Conservation (phyloP, 2,888 invertebrate genomes). For the Heliconius erato region DNA sequence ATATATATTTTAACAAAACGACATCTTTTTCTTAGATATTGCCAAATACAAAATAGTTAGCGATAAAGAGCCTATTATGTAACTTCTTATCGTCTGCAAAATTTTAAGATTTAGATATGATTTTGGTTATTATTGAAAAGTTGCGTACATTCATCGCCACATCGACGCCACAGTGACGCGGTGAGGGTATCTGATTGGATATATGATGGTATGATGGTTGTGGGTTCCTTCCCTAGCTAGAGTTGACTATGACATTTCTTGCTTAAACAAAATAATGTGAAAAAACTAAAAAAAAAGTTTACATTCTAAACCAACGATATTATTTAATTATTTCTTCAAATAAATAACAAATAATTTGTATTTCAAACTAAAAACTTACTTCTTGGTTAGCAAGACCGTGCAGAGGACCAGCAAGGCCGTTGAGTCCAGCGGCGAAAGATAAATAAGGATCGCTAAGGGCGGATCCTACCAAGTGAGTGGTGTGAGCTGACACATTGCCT, state of each 20-base stretch:
- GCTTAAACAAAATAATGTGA: no score
- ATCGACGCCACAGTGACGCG: neutral
- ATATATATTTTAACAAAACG: no score
- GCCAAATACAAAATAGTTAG: neutral
- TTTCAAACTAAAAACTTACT: conserved; percentile 57
- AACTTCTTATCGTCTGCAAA: neutral
- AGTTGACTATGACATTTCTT: no score
- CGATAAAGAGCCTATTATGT: neutral
- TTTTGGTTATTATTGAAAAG: neutral
- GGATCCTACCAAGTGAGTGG: conserved; percentile 96
- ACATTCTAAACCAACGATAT: no score
- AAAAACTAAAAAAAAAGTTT: no score
- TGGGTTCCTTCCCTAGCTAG: neutral
- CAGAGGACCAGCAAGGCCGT: conserved; percentile 97
- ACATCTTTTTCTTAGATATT: no score
- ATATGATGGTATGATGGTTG: neutral
- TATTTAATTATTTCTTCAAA: neutral
- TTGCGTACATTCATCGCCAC: neutral
- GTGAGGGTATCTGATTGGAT: neutral
- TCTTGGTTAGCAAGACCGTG: conserved; percentile 99
- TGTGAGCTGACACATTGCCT: conserved; percentile 98
- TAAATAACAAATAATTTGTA: neutral
- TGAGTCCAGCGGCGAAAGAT: conserved; percentile 96
- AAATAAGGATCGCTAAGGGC: conserved; percentile 97
- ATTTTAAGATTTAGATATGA: neutral